phyloP scores from a whole-genome alignment of 2,113 vertebrate species.

The Xiphophorus maculatus region DNA sequence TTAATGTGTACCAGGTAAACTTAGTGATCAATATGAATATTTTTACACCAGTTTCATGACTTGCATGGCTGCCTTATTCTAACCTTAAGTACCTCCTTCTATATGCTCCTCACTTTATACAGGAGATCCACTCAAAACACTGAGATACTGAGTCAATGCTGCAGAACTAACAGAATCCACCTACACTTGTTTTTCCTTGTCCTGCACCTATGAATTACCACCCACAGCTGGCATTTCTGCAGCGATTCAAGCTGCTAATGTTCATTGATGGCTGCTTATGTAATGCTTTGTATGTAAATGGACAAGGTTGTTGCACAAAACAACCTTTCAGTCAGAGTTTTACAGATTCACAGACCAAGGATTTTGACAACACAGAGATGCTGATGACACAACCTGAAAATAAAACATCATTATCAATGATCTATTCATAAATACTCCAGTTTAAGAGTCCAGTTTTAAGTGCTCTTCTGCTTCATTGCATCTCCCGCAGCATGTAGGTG shows the following conservation, averaged over 20 bases:
- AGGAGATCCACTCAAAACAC: background rate
- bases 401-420: background rate
- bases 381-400: background rate
- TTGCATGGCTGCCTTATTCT: background rate
- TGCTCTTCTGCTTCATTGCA: background rate
- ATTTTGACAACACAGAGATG: background rate
- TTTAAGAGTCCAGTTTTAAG: background rate
- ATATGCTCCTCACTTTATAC: background rate
- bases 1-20: background rate
- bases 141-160: background rate
- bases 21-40: too few relatives aligned
- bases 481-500: conserved; percentile 22
- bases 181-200: conserved; percentile 2
- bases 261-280: conserved; percentile 5
- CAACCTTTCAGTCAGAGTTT: rapidly evolving
- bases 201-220: conserved; percentile 11
- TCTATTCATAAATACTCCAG: too few relatives aligned
- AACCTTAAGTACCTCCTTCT: background rate
- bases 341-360: background rate
- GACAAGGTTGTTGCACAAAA: background rate
- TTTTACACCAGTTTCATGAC: too few relatives aligned
- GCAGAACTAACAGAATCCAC: conserved; percentile 20
- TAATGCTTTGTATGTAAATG: background rate
- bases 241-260: background rate
- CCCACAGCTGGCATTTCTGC: conserved; percentile 30